Evolutionary conservation across 1,140 invertebrate genomes (phyloP), one percentile per base, ranked within the genome.

Genomic region (Drosophila pruinosa): DNA sequence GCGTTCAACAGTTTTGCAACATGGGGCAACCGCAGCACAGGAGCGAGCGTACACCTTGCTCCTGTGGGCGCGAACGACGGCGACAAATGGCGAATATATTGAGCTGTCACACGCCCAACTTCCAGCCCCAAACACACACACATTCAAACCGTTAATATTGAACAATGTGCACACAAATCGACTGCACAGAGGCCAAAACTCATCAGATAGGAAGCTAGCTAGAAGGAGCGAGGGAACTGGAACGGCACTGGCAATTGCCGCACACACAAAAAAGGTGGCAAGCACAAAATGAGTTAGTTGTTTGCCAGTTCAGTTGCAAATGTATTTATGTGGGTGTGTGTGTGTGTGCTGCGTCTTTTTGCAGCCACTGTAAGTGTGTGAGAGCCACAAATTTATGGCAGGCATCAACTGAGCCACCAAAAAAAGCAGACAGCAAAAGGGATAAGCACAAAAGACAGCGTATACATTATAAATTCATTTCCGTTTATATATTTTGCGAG

Each of bases 81-180:
- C 82, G 82, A 88, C 82, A 88, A 88, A 88, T 88, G 83, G 82
- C 83, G 81, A 78, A 90, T 90, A 90, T 90, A 90, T 90, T 85
- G 72, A 90, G 88, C 79, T 85, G 88, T 78, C 88, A 90, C 73
- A 81, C 70, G 73, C 58, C 65, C 81, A 85, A 58, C 56, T 45
- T 19, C 19, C 14, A 17, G 22, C 38, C 10, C 28, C 59, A 67
- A 56, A 67, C 64, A 53, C 24, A 47, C 36, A 59, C 22, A 41
- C 45, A 61, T 47, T 48, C 54, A 43, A 36, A 36, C 61, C 67
- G 47, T 64, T 79, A 75, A 68, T 77, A 81, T 88, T 78, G 82
- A 85, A 75, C 81, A 81, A 72, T 86, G 81, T 58, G 77, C 65
- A 62, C 61, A 77, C 58, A 75, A 85, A 72, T 76, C 58, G 77